These are phyloP conservation scores for Calephelis nemesis DNA, from an alignment of 1,140 invertebrate species.

Conservation along the genomic window DNA sequence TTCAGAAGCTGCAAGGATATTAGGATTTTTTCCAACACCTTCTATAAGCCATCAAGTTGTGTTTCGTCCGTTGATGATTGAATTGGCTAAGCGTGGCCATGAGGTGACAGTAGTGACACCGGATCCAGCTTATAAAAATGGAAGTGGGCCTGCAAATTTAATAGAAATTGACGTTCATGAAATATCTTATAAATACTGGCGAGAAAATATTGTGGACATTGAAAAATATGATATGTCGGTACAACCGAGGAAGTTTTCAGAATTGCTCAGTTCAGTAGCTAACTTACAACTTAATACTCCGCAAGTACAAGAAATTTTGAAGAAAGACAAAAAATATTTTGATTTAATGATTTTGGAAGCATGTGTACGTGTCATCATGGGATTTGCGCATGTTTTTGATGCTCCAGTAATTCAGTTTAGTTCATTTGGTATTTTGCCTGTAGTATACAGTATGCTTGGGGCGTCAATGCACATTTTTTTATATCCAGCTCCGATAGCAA, in stretches of 20 bases:
- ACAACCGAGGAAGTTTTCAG: not conserved
- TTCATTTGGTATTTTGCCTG: constrained; percentile 34
- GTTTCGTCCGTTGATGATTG: too few species aligned
- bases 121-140: too few species aligned
- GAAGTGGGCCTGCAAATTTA: constrained; percentile 37
- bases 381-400: constrained; percentile 28
- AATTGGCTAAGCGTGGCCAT: too few species aligned
- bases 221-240: not conserved
- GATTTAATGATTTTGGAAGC: too few species aligned
- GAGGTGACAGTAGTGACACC: too few species aligned
- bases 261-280: not conserved
- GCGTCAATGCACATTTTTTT: constrained; percentile 34
- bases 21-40: too few species aligned
- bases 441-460: constrained; percentile 33
- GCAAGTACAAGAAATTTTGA: too few species aligned
- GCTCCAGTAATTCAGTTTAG: constrained; percentile 49
- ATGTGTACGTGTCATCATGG: not conserved
- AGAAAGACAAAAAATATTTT: too few species aligned
- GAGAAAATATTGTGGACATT: not conserved
- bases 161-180: constrained; percentile 37
- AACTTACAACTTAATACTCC: constrained; percentile 19
- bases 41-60: too few species aligned
- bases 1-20: too few species aligned
- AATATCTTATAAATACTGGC: constrained; percentile 21
- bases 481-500: constrained; percentile 33